A percentile compares a stretch with the other conserved stretches of the same genome.
These are phyloP conservation scores for Plebejus melissa DNA, from an alignment of 2,888 invertebrate genomes.

Conservation along the genomic window DNA sequence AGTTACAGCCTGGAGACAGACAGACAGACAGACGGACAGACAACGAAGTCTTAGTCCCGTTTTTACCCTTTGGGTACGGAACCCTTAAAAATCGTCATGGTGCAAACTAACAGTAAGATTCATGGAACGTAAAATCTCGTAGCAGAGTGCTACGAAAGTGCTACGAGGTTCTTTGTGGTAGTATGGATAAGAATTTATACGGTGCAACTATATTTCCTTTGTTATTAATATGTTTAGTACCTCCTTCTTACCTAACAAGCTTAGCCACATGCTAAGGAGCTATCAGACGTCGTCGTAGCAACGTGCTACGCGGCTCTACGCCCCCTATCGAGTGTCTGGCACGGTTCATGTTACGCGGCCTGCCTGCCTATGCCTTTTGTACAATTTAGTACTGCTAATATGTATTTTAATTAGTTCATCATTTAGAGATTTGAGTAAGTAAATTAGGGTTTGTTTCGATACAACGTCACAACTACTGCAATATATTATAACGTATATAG, in stretches of 20 bases:
- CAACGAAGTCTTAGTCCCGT: no score
- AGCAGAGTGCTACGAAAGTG: not conserved
- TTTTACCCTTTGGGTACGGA: no score
- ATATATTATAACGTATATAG: no score
- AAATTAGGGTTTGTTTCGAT: no score
- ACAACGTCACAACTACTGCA: no score
- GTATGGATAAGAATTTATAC: no score
- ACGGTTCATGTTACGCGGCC: not conserved
- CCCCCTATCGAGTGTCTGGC: not conserved
- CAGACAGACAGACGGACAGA: no score
- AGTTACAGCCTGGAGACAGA: no score
- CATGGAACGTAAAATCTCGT: not conserved
- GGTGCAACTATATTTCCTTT: not conserved
- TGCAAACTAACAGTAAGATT: not conserved
- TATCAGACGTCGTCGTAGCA: not conserved
- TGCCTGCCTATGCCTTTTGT: not conserved
- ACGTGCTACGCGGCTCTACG: not conserved
- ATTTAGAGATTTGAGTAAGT: not conserved
- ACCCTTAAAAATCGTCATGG: no score
- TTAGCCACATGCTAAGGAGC: not conserved
- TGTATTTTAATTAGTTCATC: not conserved
- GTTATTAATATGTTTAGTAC: not conserved
- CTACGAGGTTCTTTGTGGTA: no score
- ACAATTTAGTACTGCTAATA: not conserved
- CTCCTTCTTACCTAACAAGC: not conserved